Evolutionary conservation across 2,888 invertebrate species (phyloP).

Genomic region (Xanthorhoe designata): DNA sequence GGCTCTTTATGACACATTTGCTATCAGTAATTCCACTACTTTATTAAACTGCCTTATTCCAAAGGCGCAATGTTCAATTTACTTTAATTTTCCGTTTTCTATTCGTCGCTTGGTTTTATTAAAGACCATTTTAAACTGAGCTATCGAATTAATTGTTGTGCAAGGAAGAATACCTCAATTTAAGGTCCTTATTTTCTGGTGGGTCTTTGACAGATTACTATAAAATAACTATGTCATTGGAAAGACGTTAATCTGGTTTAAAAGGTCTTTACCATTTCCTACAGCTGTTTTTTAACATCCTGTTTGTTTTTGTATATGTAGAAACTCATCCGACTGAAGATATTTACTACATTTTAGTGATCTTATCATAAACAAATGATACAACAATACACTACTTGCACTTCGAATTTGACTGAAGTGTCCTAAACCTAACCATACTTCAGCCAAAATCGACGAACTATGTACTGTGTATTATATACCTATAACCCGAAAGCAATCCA

Average conservation of each 20-base stretch:
- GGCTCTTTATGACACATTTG: conserved; percentile 14
- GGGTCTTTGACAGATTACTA: neutral
- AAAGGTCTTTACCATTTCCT: neutral
- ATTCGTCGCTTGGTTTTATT: neutral
- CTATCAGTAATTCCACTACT: conserved; percentile 3
- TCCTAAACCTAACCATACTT: too few species aligned
- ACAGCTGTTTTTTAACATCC: neutral
- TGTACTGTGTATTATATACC: too few species aligned
- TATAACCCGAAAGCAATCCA: too few species aligned
- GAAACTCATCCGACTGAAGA: too few species aligned
- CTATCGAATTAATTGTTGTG: neutral
- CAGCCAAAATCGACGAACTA: too few species aligned
- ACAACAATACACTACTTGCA: too few species aligned
- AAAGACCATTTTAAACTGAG: conserved; percentile 13
- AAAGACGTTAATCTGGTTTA: neutral
- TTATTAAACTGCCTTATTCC: conserved; percentile 6
- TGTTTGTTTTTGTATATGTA: too few species aligned
- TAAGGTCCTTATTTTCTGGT: neutral
- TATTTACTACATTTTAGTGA: too few species aligned
- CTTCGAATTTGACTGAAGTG: too few species aligned
- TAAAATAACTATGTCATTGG: conserved; percentile 2
- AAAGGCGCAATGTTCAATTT: conserved; percentile 17
- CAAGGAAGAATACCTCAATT: neutral
- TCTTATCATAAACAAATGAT: too few species aligned
- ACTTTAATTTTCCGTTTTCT: neutral